Percentiles rank a stretch among this genome's conserved stretches.
Conservation (phyloP, 2,888 invertebrate species). For the Argyra leucocephala region DNA sequence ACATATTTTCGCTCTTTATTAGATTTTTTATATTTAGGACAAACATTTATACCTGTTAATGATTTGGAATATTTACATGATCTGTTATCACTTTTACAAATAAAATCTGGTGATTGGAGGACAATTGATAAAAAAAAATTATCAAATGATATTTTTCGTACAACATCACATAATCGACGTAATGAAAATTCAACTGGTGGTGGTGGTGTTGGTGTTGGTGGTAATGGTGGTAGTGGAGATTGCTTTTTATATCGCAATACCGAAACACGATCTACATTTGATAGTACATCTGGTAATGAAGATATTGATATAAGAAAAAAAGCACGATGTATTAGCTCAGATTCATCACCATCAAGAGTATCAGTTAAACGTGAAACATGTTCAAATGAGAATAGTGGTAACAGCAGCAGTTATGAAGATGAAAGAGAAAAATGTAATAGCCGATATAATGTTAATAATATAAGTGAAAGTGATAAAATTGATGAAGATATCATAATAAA, state of each 20-base stretch:
- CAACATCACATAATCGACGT: slow-evolving; percentile 28
- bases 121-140: slow-evolving; percentile 44
- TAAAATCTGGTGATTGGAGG: slow-evolving; percentile 71
- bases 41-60: slow-evolving; percentile 50
- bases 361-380: slow-evolving; percentile 24
- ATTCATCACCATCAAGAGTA: slow-evolving; percentile 21
- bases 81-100: slow-evolving; percentile 71
- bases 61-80: slow-evolving; percentile 77
- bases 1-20: slow-evolving; percentile 71
- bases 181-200: slow-evolving; percentile 38
- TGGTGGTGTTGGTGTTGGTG: slow-evolving; percentile 37
- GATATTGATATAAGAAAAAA: slow-evolving; percentile 30
- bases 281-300: slow-evolving; percentile 46
- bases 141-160: slow-evolving; percentile 38
- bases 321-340: slow-evolving; percentile 23
- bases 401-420: slow-evolving; percentile 21
- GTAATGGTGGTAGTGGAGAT: slow-evolving; percentile 48
- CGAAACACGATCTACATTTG: slow-evolving; percentile 25
- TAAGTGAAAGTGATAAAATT: slow-evolving; percentile 27
- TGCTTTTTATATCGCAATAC: slow-evolving; percentile 33
- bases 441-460: slow-evolving; percentile 29
- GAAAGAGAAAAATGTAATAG: slow-evolving; percentile 9
- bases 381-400: slow-evolving; percentile 21
- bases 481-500: slow-evolving; percentile 17
- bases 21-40: slow-evolving; percentile 77